A percentile compares a stretch with the other conserved stretches of the same genome.
These are phyloP conservation scores for Galago senegalensis DNA, from an alignment of 2,797 vertebrate species.

Conservation along the genomic window DNA sequence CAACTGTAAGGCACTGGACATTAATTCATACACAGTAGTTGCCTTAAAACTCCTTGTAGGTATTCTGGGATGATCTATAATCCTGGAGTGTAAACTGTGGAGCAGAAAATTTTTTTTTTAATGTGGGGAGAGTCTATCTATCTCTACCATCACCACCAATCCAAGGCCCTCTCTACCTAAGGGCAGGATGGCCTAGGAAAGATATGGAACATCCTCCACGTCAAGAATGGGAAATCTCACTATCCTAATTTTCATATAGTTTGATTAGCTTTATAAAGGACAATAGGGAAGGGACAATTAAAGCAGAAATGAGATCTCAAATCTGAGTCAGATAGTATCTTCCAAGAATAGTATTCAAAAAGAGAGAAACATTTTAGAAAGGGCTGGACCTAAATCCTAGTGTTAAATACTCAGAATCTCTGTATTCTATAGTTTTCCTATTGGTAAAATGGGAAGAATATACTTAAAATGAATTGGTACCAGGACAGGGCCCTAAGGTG, in stretches of 20 bases:
- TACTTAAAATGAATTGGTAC: slow-evolving; percentile 24
- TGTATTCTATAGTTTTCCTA: not conserved
- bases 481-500: slow-evolving; percentile 7
- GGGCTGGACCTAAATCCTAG: not conserved
- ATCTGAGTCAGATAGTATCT: not conserved
- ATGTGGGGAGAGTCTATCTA: not conserved
- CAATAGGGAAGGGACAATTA: not conserved
- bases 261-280: slow-evolving; percentile 52
- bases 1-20: not conserved
- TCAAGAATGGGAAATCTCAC: slow-evolving; percentile 31
- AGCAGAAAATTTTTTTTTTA: not conserved
- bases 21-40: slow-evolving; percentile 44
- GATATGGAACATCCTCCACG: slow-evolving; percentile 33
- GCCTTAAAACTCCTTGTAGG: slow-evolving; percentile 40
- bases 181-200: not conserved
- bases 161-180: slow-evolving; percentile 26
- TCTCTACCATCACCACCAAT: slow-evolving; percentile 2
- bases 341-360: slow-evolving; percentile 34
- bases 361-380: slow-evolving; percentile 44
- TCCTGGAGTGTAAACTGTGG: not conserved
- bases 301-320: slow-evolving; percentile 18
- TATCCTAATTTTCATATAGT: not conserved
- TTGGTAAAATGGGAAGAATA: slow-evolving; percentile 45
- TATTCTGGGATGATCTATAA: slow-evolving; percentile 37
- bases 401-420: slow-evolving; percentile 14